A percentile compares a stretch with the other conserved stretches of the same genome.
These are phyloP conservation scores for Acridotheres tristis DNA, from an alignment of 2,797 vertebrate species.

Conservation along the genomic window DNA sequence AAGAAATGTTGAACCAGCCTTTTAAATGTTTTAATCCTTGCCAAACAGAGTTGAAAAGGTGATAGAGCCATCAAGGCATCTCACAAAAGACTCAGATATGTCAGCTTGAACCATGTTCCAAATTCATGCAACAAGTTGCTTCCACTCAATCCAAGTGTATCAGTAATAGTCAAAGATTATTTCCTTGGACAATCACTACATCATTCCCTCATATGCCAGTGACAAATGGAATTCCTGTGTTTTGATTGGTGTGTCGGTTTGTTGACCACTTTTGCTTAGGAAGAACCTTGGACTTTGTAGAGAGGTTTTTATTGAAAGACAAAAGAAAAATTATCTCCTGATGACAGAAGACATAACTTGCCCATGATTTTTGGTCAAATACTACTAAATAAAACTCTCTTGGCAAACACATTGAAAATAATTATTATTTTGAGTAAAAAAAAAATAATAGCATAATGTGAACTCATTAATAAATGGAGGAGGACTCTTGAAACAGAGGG, in stretches of 20 bases:
- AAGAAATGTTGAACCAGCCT: background rate
- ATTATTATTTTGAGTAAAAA: background rate
- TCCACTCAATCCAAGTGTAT: background rate
- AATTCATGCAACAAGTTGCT: background rate
- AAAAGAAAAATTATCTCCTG: background rate
- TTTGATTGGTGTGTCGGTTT: background rate
- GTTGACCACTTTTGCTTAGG: background rate
- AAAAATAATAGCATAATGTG: background rate
- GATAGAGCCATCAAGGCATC: background rate
- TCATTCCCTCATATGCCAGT: background rate
- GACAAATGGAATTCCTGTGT: background rate
- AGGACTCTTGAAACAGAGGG: background rate
- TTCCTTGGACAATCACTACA: background rate
- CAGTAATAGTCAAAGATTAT: background rate
- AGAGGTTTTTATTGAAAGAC: background rate
- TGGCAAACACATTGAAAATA: background rate
- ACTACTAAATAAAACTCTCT: background rate
- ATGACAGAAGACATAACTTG: background rate
- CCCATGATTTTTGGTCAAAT: background rate
- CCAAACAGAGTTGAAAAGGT: background rate
- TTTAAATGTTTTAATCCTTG: background rate
- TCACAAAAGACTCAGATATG: background rate
- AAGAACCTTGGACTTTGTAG: background rate
- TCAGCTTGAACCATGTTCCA: background rate
- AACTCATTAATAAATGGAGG: background rate